phyloP scores from a whole-genome alignment of 2,797 vertebrate genomes.

The Bradypus variegatus region DNA sequence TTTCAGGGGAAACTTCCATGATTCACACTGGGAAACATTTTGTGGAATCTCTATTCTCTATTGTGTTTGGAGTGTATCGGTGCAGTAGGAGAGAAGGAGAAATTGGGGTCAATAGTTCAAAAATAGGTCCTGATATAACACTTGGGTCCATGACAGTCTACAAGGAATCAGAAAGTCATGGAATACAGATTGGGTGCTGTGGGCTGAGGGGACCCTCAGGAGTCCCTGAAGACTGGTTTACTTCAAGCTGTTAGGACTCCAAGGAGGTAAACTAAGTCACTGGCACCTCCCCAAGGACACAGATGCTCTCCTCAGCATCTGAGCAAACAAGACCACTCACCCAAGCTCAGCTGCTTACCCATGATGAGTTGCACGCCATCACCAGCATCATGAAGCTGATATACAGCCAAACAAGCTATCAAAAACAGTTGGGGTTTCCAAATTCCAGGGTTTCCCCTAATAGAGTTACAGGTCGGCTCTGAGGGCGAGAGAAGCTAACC shows the following conservation, averaged over 20 bases:
- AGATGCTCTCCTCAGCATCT: conserved; percentile 1
- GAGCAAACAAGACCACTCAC: not conserved
- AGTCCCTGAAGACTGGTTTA: not conserved
- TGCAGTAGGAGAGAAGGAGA: not conserved
- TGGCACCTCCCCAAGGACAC: conserved; percentile 33
- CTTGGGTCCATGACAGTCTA: not conserved
- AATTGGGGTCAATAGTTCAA: not conserved
- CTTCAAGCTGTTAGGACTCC: conserved; percentile 12
- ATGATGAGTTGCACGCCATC: not conserved
- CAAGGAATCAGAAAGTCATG: not conserved
- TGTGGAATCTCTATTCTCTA: not conserved
- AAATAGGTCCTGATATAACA: not conserved
- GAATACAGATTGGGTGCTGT: not conserved
- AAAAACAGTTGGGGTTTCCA: conserved; percentile 3
- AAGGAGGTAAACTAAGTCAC: conserved; percentile 12
- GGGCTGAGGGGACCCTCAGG: not conserved
- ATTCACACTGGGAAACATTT: not conserved
- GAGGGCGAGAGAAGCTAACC: not conserved
- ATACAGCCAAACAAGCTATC: conserved; percentile 33
- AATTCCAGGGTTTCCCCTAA: conserved; percentile 3
- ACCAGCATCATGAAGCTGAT: conserved; percentile 44
- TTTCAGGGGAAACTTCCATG: not conserved
- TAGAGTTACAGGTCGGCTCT: not conserved
- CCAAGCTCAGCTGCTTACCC: not conserved
- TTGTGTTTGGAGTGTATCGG: not conserved